A percentile compares a stretch with the other conserved stretches of the same genome.
These are phyloP conservation scores for Epizoanthus fatuus DNA, from an alignment of 92 coral and sea anemone genomes.

Conservation along the genomic window DNA sequence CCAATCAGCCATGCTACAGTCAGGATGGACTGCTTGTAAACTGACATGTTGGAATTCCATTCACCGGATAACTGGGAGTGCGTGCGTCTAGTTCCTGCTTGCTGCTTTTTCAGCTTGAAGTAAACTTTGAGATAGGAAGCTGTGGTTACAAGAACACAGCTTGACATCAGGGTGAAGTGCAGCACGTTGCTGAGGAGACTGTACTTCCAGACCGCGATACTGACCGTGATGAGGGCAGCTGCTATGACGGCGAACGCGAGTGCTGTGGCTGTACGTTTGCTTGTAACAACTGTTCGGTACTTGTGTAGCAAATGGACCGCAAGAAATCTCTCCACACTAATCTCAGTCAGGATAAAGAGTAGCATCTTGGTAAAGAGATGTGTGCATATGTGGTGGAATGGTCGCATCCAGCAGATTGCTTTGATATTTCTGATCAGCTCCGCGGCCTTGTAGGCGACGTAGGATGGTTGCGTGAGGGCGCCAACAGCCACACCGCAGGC, in stretches of 20 bases:
- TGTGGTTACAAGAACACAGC: conserved; percentile 15
- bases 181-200: conserved; percentile 7
- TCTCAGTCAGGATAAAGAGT: conserved; percentile 25
- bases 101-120: conserved; percentile 7
- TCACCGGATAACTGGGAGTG: neutral
- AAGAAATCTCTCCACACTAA: conserved; percentile 32
- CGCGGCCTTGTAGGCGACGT: conserved; percentile 10
- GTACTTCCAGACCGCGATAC: conserved; percentile 31
- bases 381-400: conserved; percentile 30
- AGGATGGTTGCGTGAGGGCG: conserved; percentile 11
- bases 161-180: conserved; percentile 13
- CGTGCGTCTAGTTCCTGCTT: neutral
- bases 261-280: conserved; percentile 21
- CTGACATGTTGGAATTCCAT: neutral
- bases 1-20: conserved; percentile 40
- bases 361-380: conserved; percentile 25
- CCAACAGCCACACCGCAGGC: conserved; percentile 17
- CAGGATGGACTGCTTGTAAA: conserved; percentile 30
- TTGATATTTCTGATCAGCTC: neutral
- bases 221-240: conserved; percentile 30
- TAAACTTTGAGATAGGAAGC: conserved; percentile 14
- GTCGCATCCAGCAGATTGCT: conserved; percentile 27
- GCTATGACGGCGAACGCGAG: neutral
- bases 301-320: neutral
- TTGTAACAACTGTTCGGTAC: conserved; percentile 27